These are phyloP conservation scores for Drosophila paulistorum DNA, from an alignment of 1,140 invertebrate genomes.

Conservation along the genomic window DNA sequence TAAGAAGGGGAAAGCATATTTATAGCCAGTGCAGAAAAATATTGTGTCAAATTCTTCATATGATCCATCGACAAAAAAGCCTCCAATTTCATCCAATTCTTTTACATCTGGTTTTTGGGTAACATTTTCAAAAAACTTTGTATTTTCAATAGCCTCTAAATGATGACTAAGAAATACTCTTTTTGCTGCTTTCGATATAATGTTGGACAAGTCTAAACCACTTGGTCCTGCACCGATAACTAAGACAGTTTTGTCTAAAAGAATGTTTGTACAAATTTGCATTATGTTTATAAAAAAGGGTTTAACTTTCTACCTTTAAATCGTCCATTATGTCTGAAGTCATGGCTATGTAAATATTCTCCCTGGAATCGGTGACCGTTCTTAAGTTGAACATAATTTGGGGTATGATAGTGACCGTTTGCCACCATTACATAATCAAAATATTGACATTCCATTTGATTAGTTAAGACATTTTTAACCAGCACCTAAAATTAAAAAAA, in stretches of 20 bases:
- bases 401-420: constrained; percentile 92
- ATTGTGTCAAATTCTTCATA: constrained; percentile 87
- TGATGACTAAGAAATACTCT: constrained; percentile 89
- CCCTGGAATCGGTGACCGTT: constrained; percentile 89
- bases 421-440: constrained; percentile 94
- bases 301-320: constrained; percentile 84
- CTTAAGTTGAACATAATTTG: constrained; percentile 85
- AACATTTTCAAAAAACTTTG: constrained; percentile 87
- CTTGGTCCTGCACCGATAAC: constrained; percentile 95
- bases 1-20: constrained; percentile 93
- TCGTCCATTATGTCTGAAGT: constrained; percentile 89
- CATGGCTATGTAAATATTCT: constrained; percentile 91
- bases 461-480: constrained; percentile 85
- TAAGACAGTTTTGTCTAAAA: constrained; percentile 85
- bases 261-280: not conserved
- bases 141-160: constrained; percentile 84
- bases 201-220: constrained; percentile 92
- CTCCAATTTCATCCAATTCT: constrained; percentile 84
- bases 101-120: constrained; percentile 86
- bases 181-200: constrained; percentile 88
- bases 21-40: constrained; percentile 93
- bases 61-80: constrained; percentile 86
- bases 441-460: constrained; percentile 83
- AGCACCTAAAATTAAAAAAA: constrained; percentile 51
- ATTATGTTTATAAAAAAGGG: too few relatives aligned